A percentile compares a stretch with the other conserved stretches of the same genome.
These are phyloP conservation scores for Xestia sexstrigata DNA, from an alignment of 2,888 invertebrate species.

Conservation along the genomic window DNA sequence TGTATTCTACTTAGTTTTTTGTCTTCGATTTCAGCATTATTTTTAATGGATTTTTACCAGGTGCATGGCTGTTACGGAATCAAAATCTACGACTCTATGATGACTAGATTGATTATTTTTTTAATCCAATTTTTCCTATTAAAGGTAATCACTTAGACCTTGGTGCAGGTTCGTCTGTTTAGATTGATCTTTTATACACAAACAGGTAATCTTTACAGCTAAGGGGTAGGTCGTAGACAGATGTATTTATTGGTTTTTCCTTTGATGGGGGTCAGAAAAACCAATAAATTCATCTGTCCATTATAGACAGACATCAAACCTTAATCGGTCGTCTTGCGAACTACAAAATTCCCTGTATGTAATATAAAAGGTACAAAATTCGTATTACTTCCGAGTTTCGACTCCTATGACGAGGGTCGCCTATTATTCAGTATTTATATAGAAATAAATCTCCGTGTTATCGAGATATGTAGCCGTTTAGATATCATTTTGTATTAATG, in stretches of 20 bases:
- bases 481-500: slow-evolving; percentile 55
- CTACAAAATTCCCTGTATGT: slow-evolving; percentile 57
- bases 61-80: neutral
- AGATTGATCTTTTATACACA: neutral
- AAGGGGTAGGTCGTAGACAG: neutral
- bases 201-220: neutral
- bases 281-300: slow-evolving; percentile 48
- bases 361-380: slow-evolving; percentile 63
- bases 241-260: slow-evolving; percentile 15
- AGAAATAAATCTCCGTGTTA: slow-evolving; percentile 67
- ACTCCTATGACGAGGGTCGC: slow-evolving; percentile 70
- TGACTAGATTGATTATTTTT: neutral
- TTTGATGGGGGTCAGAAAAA: slow-evolving; percentile 7
- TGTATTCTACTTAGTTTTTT: neutral
- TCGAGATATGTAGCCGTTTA: slow-evolving; percentile 47
- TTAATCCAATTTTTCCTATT: neutral
- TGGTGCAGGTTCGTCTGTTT: neutral
- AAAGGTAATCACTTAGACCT: neutral
- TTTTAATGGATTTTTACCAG: neutral
- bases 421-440: slow-evolving; percentile 72
- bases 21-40: neutral
- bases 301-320: slow-evolving; percentile 36
- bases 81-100: neutral
- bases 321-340: slow-evolving; percentile 48
- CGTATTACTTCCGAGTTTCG: slow-evolving; percentile 66